Conservation (phyloP, 2,797 vertebrate genomes). For the Notolepis coatsorum region DNA sequence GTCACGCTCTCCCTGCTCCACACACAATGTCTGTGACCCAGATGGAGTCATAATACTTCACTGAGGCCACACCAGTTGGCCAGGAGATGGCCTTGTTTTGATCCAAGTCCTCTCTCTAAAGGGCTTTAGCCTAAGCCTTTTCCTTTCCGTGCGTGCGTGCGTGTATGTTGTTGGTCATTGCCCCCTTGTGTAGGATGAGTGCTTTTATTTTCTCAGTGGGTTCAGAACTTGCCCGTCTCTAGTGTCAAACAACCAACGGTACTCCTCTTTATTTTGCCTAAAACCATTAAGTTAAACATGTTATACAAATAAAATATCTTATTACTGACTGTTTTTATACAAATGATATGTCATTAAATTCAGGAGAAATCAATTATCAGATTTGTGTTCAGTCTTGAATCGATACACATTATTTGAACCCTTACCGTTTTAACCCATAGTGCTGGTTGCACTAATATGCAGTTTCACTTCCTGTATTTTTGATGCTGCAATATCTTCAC, state of each 20-base stretch:
- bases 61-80: constrained; percentile 20
- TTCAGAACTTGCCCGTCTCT: constrained; percentile 48
- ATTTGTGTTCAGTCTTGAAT: too few species aligned
- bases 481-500: constrained; percentile 38
- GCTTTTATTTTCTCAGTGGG: constrained; percentile 43
- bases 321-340: too few species aligned
- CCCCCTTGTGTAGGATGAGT: constrained; percentile 57
- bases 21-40: constrained; percentile 51
- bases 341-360: too few species aligned
- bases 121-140: constrained; percentile 55
- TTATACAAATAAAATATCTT: too few species aligned
- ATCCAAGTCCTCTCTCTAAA: constrained; percentile 49
- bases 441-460: not conserved
- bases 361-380: too few species aligned
- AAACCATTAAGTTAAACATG: too few species aligned
- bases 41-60: constrained; percentile 23
- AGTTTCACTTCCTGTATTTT: constrained; percentile 45
- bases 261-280: too few species aligned
- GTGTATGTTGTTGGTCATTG: constrained; percentile 20
- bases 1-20: constrained; percentile 7
- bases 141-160: constrained; percentile 46
- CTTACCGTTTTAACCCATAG: too few species aligned
- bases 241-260: constrained; percentile 14
- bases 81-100: constrained; percentile 37
- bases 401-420: too few species aligned